Base-by-base conservation (phyloP, 2,797 vertebrate species). In the Bradypus variegatus region DNA sequence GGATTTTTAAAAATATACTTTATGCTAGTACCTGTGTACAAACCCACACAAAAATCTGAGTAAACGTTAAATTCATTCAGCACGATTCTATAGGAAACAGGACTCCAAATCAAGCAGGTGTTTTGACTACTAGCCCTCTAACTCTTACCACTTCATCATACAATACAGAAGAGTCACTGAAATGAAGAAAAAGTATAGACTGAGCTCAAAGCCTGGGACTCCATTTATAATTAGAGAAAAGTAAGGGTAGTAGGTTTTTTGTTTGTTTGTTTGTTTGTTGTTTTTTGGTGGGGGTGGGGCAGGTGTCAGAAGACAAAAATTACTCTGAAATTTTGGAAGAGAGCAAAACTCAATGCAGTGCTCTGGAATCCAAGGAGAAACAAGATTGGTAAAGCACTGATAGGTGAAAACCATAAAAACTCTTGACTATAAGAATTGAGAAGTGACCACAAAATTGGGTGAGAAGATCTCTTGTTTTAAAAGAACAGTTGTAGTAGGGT, bases 281-380 rank as follows among this genome's bases (percentile, higher is more conserved):
- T 70, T 60, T 38, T 82, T 69, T 60, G 41, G 1, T 7, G 1
- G 7, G 5, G 8, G 1, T 23, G 72, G 72, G 19, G 41, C 25
- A 70, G 25, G 36, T 2, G 41, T 25, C 13, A 50, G 16, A 16
- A 1, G 1, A 23, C 6, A 67, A 31, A 65, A 64, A 79, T 79
- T 81, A 87, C 88, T 86, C 62, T 78, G 58, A 84, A 91, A 77
- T 84, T 50, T 81, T 72, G 19, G 38, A 83, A 84, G 58, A 45
- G 62, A 86, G 14, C 58, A 45, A 92, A 90, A 93, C 70, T 8
- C 53, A 88, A 90, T 41, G 50, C 77, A 64, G 25, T 83, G 48
- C n/a, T 76, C 27, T 69, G 12, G 23, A 79, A 75, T 89, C 23
- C 38, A 91, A 93, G 33, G 23, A 73, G 93, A 67, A 2, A 78